These are phyloP conservation scores for Galeopsomyia nigrocyanea DNA, from an alignment of 2,888 invertebrate genomes.

Conservation along the genomic window DNA sequence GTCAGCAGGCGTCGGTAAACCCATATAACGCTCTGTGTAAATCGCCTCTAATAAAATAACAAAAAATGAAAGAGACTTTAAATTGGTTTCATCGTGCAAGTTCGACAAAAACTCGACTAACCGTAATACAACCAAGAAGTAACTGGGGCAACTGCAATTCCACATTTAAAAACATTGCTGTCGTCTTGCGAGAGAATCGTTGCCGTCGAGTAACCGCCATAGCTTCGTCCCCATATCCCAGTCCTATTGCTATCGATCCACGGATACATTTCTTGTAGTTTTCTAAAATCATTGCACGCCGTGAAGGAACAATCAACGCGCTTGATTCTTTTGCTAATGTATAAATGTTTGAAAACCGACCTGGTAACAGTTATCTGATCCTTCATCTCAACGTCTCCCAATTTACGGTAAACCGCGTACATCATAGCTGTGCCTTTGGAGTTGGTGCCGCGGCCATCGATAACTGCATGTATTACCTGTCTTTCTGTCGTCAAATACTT, in stretches of 20 bases:
- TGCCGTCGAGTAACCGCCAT: slow-evolving; percentile 89
- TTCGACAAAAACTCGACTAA: slow-evolving; percentile 63
- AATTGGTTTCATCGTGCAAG: not conserved
- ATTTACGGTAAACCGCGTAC: slow-evolving; percentile 81
- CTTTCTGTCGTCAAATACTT: slow-evolving; percentile 81
- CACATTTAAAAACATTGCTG: slow-evolving; percentile 81
- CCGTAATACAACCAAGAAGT: slow-evolving; percentile 93
- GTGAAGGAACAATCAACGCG: not conserved
- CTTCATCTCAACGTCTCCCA: slow-evolving; percentile 89
- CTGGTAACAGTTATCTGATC: slow-evolving; percentile 83
- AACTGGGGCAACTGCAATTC: slow-evolving; percentile 92
- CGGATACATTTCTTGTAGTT: slow-evolving; percentile 69
- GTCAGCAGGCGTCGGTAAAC: slow-evolving; percentile 78
- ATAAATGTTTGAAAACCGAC: slow-evolving; percentile 62
- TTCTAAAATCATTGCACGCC: slow-evolving; percentile 65
- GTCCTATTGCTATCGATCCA: slow-evolving; percentile 80
- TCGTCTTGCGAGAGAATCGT: slow-evolving; percentile 82
- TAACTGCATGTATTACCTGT: slow-evolving; percentile 82
- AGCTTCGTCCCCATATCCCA: slow-evolving; percentile 94
- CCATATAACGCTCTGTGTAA: slow-evolving; percentile 96
- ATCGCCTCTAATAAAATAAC: slow-evolving; percentile 80
- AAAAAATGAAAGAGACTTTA: not conserved
- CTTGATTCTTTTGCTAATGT: not conserved
- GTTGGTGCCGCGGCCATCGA: slow-evolving; percentile 89
- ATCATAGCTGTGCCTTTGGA: slow-evolving; percentile 84